Base-by-base conservation (phyloP, 1,140 invertebrate genomes). In the Achroia grisella region DNA sequence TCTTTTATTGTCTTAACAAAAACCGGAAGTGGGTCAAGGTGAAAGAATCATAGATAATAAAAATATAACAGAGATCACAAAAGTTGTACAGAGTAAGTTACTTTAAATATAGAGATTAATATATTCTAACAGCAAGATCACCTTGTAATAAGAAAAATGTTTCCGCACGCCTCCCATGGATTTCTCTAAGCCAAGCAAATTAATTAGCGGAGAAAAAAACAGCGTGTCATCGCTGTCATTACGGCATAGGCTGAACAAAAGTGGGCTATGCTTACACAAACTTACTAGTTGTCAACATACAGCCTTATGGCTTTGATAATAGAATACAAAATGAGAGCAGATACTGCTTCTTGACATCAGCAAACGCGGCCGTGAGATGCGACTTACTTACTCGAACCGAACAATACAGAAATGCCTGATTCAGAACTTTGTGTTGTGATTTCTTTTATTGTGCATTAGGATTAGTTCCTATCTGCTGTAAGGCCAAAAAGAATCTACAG, bases 101-200 rank as follows among this genome's bases (percentile, higher is more conserved):
- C n/a, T n/a, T n/a, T n/a, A n/a, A n/a, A n/a, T n/a, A n/a, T n/a
- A n/a, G n/a, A n/a, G n/a, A n/a, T n/a, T n/a, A n/a, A n/a, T n/a
- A n/a, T n/a, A n/a, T n/a, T 31, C 10, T 31, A 4, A 31, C 2
- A 10, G 30, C 9, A 4, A n/a, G n/a, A n/a, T 6, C 30, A 9
- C 17, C 17, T 3, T 6, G 17, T 2, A 23, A 23, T 6, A 23
- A 23, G 10, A 31, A 31, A 31, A 31, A n/a, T 31, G 30, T 31
- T 31, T 31, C 30, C 9, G 30, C 2, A 2, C 12, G 14, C 12
- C 46, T 57, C 55, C 55, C 55, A 58, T 53, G 33, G 55, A 46
- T 58, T 58, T 58, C 55, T 53, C 55, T 52, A 42, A 48, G 37
- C 36, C 33, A 30, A 46, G 55, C 49, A 48, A 56, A 52, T 57